Evolutionary conservation across 2,888 invertebrate species (phyloP), one percentile per base, ranked within the genome.

Genomic region (Aspidiotus destructor): DNA sequence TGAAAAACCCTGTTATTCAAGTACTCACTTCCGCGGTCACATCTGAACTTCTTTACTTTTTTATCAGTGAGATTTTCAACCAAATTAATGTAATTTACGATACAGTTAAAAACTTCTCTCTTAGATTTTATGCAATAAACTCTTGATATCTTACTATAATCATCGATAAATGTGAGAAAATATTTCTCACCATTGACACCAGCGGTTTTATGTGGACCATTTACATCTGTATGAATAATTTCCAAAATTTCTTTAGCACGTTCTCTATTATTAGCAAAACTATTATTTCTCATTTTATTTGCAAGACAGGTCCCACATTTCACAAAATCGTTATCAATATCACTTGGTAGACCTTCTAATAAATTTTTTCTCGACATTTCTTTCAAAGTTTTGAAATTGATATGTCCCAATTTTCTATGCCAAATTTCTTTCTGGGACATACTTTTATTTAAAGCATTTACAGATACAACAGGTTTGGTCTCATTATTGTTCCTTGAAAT

Each of bases 161-260:
- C 48, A 13, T 44, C 48, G 9, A 44, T 13, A 44, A 44, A 44
- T 8, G 9, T 10, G 8, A 44, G 9, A 44, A 44, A 44, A 44
- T 44, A 44, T 13, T 44, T 44, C 48, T 8, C 48, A 44, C 13
- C 48, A 13, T 44, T 13, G 13, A 44, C 8, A 44, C 48, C 48
- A 13, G 48, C 13, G 13, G 13, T 13, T 10, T 44, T 13, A 13
- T 10, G 13, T 13, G 13, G 48, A 8, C 48, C 48, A n/a, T 55
- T 55, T n/a, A 55, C 55, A 15, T 55, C 55, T 8, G 55, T n/a
- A 55, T 55, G 55, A 55, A 55, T n/a, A 55, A 55, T 55, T 55
- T 55, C n/a, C n/a, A 10, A 8, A n/a, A 10, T n/a, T n/a, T n/a
- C 8, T 10, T n/a, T 55, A 8, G 55, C 55, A 10, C 55, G 55